Evolutionary conservation across 2,113 vertebrate genomes (phyloP).

Genomic region (Heterotilapia buettikoferi): DNA sequence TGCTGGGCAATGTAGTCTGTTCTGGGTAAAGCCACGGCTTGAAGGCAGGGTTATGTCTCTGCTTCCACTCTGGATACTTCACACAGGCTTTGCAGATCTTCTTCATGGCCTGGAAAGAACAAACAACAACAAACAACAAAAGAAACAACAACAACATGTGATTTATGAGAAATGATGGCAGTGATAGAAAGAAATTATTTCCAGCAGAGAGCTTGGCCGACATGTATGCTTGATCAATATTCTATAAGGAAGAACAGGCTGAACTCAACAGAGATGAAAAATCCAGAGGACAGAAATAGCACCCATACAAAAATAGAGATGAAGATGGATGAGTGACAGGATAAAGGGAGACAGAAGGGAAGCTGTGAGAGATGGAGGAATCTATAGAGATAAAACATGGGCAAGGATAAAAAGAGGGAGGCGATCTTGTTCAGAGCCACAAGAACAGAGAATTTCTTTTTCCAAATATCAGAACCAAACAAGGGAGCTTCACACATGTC

Average conservation of each 20-base stretch:
- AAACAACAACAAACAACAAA: neutral
- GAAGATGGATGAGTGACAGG: neutral
- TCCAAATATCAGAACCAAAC: neutral
- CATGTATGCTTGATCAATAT: neutral
- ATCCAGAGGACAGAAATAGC: neutral
- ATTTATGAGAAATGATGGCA: neutral
- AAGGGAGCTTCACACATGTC: neutral
- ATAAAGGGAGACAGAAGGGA: neutral
- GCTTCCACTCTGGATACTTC: conserved; percentile 90
- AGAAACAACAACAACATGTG: neutral
- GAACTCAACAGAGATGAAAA: neutral
- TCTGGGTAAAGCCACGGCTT: conserved; percentile 93
- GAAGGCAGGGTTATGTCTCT: conserved; percentile 79
- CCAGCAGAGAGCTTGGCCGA: neutral
- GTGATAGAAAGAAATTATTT: neutral
- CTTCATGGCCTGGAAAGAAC: conserved; percentile 81
- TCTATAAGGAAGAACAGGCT: neutral
- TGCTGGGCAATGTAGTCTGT: conserved; percentile 81
- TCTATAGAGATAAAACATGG: neutral
- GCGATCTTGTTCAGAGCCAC: neutral
- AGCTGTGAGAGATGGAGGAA: neutral
- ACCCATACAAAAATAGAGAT: neutral
- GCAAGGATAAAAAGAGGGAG: neutral
- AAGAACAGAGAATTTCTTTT: neutral
- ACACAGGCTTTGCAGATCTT: conserved; percentile 88